Conservation (phyloP, 2,888 invertebrate genomes). For the Vanessa cardui region DNA sequence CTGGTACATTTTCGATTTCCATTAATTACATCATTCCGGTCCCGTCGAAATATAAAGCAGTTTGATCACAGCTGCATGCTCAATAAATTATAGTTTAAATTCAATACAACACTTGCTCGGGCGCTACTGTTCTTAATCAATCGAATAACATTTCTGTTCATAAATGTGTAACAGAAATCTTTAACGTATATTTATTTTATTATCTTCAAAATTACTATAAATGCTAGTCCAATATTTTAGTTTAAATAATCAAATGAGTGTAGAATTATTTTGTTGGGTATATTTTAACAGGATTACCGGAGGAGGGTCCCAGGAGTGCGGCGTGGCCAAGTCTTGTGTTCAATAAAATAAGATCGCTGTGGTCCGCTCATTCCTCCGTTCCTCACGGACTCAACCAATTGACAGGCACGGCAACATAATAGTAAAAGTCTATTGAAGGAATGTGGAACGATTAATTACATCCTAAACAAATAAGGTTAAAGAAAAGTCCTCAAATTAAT, state of each 20-base stretch:
- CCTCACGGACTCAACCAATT: slow-evolving; percentile 92
- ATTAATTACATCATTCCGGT: slow-evolving; percentile 74
- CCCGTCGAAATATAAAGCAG: slow-evolving; percentile 65
- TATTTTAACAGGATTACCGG: slow-evolving; percentile 71
- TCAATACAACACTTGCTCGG: slow-evolving; percentile 63
- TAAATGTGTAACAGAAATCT: slow-evolving; percentile 54
- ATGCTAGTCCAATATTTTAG: not conserved
- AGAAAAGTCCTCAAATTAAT: not conserved
- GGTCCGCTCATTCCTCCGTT: slow-evolving; percentile 90
- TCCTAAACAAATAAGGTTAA: not conserved
- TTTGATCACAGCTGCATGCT: slow-evolving; percentile 68
- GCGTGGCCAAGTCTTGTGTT: slow-evolving; percentile 91
- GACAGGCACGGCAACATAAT: slow-evolving; percentile 80
- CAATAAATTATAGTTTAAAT: slow-evolving; percentile 70
- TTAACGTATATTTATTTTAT: slow-evolving; percentile 47
- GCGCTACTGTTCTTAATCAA: slow-evolving; percentile 56
- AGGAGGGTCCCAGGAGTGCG: slow-evolving; percentile 75
- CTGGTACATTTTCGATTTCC: slow-evolving; percentile 76
- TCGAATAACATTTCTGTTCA: slow-evolving; percentile 63
- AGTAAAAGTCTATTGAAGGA: slow-evolving; percentile 47
- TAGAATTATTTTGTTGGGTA: slow-evolving; percentile 37
- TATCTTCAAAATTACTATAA: slow-evolving; percentile 33
- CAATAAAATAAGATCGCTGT: slow-evolving; percentile 94
- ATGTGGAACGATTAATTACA: slow-evolving; percentile 59
- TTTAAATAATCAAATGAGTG: slow-evolving; percentile 6